These are phyloP conservation scores for Andrena chrysosceles DNA, from an alignment of 2,888 invertebrate genomes.

Conservation along the genomic window DNA sequence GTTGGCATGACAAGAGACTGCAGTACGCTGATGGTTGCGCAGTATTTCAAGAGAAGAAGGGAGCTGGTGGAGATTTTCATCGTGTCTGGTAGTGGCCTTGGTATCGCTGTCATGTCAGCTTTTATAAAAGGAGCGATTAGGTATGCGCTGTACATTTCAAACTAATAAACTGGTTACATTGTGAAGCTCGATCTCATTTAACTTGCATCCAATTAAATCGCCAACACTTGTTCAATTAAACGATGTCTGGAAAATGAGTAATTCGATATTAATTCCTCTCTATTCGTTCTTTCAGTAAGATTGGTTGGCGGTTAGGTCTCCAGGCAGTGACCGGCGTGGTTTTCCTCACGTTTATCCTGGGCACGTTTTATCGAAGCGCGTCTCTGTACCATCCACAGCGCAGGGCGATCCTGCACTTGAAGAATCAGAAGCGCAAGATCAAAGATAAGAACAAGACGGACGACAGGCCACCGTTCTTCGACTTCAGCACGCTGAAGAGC, in stretches of 20 bases:
- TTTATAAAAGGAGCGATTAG: conserved; percentile 92
- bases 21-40: conserved; percentile 95
- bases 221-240: neutral
- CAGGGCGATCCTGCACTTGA: conserved; percentile 94
- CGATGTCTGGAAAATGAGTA: neutral
- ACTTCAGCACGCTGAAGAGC: conserved; percentile 93
- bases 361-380: conserved; percentile 95
- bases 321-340: conserved; percentile 95
- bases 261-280: neutral
- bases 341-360: conserved; percentile 93
- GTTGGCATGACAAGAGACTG: conserved; percentile 94
- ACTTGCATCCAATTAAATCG: too few species aligned
- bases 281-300: conserved; percentile 86
- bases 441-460: conserved; percentile 92
- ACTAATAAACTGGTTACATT: neutral
- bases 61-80: conserved; percentile 96
- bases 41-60: conserved; percentile 94
- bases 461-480: conserved; percentile 94
- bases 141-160: conserved; percentile 85
- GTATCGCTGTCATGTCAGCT: conserved; percentile 93
- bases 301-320: conserved; percentile 93
- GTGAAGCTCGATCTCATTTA: neutral
- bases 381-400: conserved; percentile 95
- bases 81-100: conserved; percentile 93
- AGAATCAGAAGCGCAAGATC: conserved; percentile 94